A percentile compares a stretch with the other conserved stretches of the same genome.
phyloP scores from a whole-genome alignment of 2,113 vertebrate species.

The Chaetodon auriga region DNA sequence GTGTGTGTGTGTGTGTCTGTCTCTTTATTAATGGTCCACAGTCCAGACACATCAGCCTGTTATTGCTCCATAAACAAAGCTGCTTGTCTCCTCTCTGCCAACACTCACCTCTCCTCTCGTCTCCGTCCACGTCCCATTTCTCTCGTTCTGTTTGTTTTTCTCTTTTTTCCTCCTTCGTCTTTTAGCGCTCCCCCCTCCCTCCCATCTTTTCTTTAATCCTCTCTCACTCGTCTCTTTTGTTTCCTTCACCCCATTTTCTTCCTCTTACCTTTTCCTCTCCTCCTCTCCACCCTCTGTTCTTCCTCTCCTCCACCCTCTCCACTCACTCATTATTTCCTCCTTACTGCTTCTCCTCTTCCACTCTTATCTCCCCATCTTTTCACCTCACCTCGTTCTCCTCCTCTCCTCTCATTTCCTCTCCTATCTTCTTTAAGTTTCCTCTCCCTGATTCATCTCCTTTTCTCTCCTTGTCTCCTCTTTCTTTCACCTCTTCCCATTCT shows the following conservation, averaged over 20 bases:
- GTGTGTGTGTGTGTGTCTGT: slow-evolving; percentile 1
- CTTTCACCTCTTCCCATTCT: too few species aligned
- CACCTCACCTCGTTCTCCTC: background rate
- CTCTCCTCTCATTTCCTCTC: background rate
- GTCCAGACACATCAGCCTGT: slow-evolving; percentile 42
- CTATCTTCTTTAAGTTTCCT: background rate
- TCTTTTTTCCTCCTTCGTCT: background rate
- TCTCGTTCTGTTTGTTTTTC: background rate
- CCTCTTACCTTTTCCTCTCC: too few species aligned
- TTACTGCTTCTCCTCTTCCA: background rate
- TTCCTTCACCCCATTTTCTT: background rate
- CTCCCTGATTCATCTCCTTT: background rate
- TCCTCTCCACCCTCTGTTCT: too few species aligned
- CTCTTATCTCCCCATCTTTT: too few species aligned
- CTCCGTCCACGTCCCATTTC: background rate
- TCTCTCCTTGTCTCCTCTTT: background rate
- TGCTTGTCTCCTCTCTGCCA: slow-evolving; percentile 24
- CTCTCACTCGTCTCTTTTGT: background rate
- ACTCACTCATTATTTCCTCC: background rate
- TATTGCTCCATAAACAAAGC: slow-evolving; percentile 57
- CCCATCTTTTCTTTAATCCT: background rate
- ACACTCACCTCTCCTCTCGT: background rate
- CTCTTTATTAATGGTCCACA: slow-evolving; percentile 7
- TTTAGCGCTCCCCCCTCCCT: background rate
- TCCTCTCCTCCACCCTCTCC: too few species aligned